Conservation (phyloP, 2,888 invertebrate genomes). For the Mythimna loreyi region DNA sequence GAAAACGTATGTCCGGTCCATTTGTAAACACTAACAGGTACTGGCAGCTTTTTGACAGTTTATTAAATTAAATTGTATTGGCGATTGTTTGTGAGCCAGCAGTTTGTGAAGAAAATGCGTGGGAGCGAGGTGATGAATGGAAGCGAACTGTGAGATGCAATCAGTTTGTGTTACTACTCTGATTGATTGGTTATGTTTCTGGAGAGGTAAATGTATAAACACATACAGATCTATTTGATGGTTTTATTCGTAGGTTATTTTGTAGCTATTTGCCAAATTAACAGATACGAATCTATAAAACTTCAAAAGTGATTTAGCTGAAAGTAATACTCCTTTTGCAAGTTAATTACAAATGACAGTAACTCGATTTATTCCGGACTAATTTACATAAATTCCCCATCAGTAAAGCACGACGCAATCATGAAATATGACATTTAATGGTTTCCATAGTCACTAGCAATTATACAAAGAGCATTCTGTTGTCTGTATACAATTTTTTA, state of each 20-base stretch:
- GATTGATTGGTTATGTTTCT: constrained; percentile 34
- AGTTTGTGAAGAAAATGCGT: constrained; percentile 51
- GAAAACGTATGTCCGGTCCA: constrained; percentile 89
- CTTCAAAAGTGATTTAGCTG: background rate
- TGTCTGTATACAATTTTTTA: constrained; percentile 69
- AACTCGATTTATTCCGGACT: constrained; percentile 46
- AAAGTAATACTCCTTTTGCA: constrained; percentile 7
- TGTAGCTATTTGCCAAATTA: background rate
- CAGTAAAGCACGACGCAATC: constrained; percentile 40
- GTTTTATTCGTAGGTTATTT: background rate
- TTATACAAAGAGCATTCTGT: constrained; percentile 78
- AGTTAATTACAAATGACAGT: constrained; percentile 32
- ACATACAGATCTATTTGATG: background rate
- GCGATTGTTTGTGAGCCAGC: constrained; percentile 73
- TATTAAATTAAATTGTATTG: constrained; percentile 86
- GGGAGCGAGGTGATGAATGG: constrained; percentile 49
- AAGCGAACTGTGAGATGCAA: constrained; percentile 36
- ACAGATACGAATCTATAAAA: background rate
- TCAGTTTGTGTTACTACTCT: constrained; percentile 47
- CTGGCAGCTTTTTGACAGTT: constrained; percentile 86
- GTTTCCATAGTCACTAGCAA: constrained; percentile 66
- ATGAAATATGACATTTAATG: constrained; percentile 61
- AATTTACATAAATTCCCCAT: constrained; percentile 46
- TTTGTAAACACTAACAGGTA: constrained; percentile 88
- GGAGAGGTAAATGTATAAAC: constrained; percentile 1